Evolutionary conservation across 2,888 invertebrate genomes (phyloP).

Genomic region (Ennomos erosarius): DNA sequence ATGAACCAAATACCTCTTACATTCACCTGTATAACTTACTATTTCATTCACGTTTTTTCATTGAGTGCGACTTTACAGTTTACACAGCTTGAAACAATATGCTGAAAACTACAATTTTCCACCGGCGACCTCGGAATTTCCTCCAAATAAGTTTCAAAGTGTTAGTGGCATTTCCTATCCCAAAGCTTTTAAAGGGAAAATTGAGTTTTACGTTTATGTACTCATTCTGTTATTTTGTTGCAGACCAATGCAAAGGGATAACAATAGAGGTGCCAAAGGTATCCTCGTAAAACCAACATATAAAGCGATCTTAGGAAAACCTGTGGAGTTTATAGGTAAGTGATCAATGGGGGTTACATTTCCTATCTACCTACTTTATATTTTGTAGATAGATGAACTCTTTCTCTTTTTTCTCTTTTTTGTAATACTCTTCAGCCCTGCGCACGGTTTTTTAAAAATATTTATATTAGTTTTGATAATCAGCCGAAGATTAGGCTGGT

Average conservation of each 20-base stretch:
- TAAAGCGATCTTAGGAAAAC: constrained; percentile 94
- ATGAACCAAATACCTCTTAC: constrained; percentile 2
- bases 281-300: constrained; percentile 91
- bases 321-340: constrained; percentile 97
- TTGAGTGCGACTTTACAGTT: not conserved
- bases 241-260: constrained; percentile 82
- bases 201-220: constrained; percentile 19
- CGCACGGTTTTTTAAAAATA: not conserved
- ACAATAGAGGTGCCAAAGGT: constrained; percentile 93
- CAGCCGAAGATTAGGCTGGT: too few species aligned
- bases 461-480: too few species aligned
- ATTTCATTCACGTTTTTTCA: constrained; percentile 14
- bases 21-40: not conserved
- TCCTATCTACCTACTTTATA: constrained; percentile 4
- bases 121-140: constrained; percentile 30
- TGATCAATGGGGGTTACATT: constrained; percentile 23
- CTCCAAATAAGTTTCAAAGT: constrained; percentile 37
- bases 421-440: constrained; percentile 1
- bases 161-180: constrained; percentile 34
- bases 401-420: too few species aligned
- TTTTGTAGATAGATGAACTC: too few species aligned
- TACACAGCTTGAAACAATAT: constrained; percentile 12
- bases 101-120: constrained; percentile 23
- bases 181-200: constrained; percentile 26
- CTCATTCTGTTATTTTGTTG: constrained; percentile 53